phyloP scores from a whole-genome alignment of 2,888 invertebrate genomes.

The Leucoma salicis region DNA sequence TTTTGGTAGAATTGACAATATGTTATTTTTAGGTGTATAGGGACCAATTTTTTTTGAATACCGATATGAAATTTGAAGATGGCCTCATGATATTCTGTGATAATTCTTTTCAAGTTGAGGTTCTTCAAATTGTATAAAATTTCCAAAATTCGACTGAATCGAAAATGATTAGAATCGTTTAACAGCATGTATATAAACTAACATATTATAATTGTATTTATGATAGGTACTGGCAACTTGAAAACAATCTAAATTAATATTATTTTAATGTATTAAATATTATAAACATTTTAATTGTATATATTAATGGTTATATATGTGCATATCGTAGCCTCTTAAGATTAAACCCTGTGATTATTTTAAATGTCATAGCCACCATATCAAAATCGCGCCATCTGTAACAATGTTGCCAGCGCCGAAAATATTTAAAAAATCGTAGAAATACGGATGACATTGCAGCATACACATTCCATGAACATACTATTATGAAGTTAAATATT shows the following conservation, averaged over 20 bases:
- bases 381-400: not conserved
- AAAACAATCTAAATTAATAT: not conserved
- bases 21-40: constrained; percentile 19
- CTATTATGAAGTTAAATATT: constrained; percentile 52
- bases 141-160: constrained; percentile 37
- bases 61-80: constrained; percentile 59
- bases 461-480: constrained; percentile 70
- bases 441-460: constrained; percentile 69
- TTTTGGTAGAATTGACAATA: constrained; percentile 34
- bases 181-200: constrained; percentile 46
- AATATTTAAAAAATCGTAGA: constrained; percentile 17
- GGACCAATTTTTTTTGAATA: constrained; percentile 31
- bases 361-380: not conserved
- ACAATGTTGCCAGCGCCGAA: constrained; percentile 27
- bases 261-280: not conserved
- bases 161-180: constrained; percentile 36
- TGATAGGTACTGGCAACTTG: constrained; percentile 23
- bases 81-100: constrained; percentile 79
- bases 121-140: constrained; percentile 63
- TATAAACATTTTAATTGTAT: not conserved
- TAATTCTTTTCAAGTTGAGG: constrained; percentile 78
- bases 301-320: not conserved
- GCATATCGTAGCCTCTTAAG: not conserved
- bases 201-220: constrained; percentile 19
- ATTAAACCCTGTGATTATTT: not conserved